A percentile compares a stretch with the other conserved stretches of the same genome.
Conservation (phyloP, 2,797 vertebrate species). For the Pempheris klunzingeri region DNA sequence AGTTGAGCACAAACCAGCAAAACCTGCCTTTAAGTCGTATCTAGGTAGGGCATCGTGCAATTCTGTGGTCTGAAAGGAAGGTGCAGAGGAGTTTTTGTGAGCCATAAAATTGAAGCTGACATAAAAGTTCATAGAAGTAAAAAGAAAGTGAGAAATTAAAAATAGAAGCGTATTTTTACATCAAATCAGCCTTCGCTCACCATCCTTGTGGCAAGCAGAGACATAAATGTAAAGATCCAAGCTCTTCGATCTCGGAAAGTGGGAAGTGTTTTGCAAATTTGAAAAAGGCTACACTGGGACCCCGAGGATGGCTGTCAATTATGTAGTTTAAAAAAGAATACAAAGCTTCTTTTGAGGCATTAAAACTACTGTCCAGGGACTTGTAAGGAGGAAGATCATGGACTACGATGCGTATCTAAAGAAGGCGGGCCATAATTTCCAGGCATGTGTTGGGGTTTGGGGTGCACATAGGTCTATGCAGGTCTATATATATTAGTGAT, state of each 20-base stretch:
- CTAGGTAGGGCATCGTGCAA: conserved; percentile 25
- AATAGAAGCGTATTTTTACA: conserved; percentile 46
- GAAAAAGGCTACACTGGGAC: conserved; percentile 51
- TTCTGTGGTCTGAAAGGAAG: conserved; percentile 44
- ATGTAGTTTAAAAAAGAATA: conserved; percentile 47
- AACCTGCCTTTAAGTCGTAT: conserved; percentile 40
- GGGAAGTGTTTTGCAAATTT: conserved; percentile 48
- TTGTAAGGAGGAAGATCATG: conserved; percentile 48
- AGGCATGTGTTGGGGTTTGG: too few relatives aligned
- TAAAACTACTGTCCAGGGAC: conserved; percentile 45
- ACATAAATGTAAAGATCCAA: conserved; percentile 44
- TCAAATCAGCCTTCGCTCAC: conserved; percentile 28
- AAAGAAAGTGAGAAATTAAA: conserved; percentile 41
- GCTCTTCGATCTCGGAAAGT: conserved; percentile 41
- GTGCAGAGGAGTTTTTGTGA: conserved; percentile 17
- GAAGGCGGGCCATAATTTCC: too few relatives aligned
- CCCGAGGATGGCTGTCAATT: conserved; percentile 62
- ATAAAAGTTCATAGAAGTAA: conserved; percentile 26
- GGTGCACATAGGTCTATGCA: too few relatives aligned
- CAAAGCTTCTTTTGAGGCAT: conserved; percentile 55
- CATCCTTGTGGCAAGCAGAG: conserved; percentile 17
- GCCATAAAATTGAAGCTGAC: conserved; percentile 32
- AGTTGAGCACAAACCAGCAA: conserved; percentile 47
- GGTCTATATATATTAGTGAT: too few relatives aligned
- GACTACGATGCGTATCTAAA: too few relatives aligned